Conservation (phyloP, 2,888 invertebrate species). For the Metallyticus violacea region DNA sequence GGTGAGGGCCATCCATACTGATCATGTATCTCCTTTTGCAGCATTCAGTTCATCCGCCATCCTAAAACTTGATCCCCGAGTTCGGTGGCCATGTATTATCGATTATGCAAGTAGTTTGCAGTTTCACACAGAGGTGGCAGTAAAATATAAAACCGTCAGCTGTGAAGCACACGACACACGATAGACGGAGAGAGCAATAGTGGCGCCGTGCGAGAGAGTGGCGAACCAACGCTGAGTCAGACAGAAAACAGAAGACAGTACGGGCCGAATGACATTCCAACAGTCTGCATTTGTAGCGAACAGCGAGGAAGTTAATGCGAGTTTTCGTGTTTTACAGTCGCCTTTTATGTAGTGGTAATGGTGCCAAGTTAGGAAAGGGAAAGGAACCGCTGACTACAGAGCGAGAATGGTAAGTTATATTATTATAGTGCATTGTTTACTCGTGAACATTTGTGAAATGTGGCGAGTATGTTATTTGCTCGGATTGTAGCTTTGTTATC, state of each 20-base stretch:
- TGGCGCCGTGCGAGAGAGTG: background rate
- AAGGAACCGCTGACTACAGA: background rate
- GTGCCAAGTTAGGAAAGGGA: background rate
- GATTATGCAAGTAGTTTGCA: background rate
- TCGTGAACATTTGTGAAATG: background rate
- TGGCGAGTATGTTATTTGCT: background rate
- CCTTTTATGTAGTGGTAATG: background rate
- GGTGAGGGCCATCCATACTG: background rate
- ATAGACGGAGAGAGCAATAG: background rate
- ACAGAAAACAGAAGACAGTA: background rate
- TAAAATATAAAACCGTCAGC: background rate
- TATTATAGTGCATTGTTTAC: background rate
- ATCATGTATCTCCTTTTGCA: background rate
- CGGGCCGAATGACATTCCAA: background rate
- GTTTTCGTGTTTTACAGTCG: background rate
- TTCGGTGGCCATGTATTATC: background rate
- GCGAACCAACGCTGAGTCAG: background rate
- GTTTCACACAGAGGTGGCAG: background rate
- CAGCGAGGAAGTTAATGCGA: background rate
- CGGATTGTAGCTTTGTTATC: background rate
- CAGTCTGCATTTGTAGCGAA: background rate
- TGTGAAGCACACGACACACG: background rate
- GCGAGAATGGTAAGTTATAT: background rate
- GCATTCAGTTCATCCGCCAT: no score
- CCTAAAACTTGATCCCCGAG: no score